phyloP scores from a whole-genome alignment of 2,888 invertebrate genomes.

The Ditula angustiorana region DNA sequence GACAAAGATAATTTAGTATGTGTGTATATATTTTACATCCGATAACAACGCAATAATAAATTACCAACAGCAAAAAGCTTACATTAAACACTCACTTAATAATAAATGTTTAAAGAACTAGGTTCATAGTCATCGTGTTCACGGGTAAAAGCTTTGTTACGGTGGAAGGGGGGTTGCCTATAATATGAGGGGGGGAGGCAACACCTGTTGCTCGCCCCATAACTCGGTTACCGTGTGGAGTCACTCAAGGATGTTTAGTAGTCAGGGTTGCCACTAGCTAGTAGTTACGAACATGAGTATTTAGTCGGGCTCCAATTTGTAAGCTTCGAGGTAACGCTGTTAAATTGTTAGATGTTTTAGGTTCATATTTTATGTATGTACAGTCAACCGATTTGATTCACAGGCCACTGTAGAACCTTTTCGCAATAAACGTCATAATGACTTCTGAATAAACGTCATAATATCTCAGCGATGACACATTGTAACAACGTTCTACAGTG shows the following conservation, averaged over 20 bases:
- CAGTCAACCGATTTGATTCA: too few species aligned
- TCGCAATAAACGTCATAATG: too few species aligned
- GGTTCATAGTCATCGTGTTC: neutral
- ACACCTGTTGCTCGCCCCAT: slow-evolving; percentile 30
- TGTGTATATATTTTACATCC: too few species aligned
- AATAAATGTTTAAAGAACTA: neutral
- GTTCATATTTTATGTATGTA: neutral
- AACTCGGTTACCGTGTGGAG: slow-evolving; percentile 16
- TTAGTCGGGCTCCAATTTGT: neutral
- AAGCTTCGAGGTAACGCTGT: neutral
- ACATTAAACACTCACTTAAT: too few species aligned
- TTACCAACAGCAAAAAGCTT: too few species aligned
- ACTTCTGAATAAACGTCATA: too few species aligned
- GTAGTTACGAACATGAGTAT: neutral
- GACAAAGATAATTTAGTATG: too few species aligned
- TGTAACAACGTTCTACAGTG: too few species aligned
- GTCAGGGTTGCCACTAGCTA: neutral
- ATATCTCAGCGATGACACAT: too few species aligned
- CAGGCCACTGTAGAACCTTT: too few species aligned
- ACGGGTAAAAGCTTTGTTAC: neutral
- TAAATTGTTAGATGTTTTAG: neutral
- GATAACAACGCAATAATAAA: too few species aligned
- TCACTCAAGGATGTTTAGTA: neutral
- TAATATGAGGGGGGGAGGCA: neutral
- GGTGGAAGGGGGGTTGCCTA: slow-evolving; percentile 4